Conservation (phyloP, 2,888 invertebrate species). For the Platycnemis pennipes region DNA sequence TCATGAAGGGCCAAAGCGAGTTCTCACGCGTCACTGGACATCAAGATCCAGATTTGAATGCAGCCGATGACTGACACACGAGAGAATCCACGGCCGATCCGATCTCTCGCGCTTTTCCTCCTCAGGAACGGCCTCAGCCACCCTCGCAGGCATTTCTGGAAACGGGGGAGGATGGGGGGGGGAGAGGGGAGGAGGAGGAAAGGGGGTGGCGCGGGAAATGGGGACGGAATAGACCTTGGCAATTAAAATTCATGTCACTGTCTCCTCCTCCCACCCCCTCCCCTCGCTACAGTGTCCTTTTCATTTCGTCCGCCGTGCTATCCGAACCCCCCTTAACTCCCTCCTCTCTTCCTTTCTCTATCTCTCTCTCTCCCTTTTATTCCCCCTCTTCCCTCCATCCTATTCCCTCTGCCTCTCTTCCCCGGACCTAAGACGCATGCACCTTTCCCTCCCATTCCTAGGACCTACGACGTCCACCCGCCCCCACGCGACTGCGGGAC, state of each 20-base stretch:
- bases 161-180: background rate
- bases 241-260: conserved; percentile 19
- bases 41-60: background rate
- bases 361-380: background rate
- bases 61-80: conserved; percentile 1
- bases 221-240: background rate
- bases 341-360: background rate
- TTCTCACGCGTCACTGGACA: background rate
- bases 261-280: background rate
- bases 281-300: background rate
- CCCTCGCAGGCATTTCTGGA: background rate
- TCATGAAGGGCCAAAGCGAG: background rate
- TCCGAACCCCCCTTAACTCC: background rate
- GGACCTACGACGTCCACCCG: background rate
- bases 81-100: background rate
- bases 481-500: background rate
- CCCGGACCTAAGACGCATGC: background rate
- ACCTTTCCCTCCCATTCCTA: conserved; percentile 9
- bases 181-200: too few species aligned
- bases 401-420: conserved; percentile 39
- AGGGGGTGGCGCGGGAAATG: too few species aligned
- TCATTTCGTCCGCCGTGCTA: background rate
- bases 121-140: background rate
- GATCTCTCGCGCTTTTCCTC: background rate
- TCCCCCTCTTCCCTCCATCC: background rate